Conservation (phyloP, 2,113 vertebrate species). For the Regulus satrapa region DNA sequence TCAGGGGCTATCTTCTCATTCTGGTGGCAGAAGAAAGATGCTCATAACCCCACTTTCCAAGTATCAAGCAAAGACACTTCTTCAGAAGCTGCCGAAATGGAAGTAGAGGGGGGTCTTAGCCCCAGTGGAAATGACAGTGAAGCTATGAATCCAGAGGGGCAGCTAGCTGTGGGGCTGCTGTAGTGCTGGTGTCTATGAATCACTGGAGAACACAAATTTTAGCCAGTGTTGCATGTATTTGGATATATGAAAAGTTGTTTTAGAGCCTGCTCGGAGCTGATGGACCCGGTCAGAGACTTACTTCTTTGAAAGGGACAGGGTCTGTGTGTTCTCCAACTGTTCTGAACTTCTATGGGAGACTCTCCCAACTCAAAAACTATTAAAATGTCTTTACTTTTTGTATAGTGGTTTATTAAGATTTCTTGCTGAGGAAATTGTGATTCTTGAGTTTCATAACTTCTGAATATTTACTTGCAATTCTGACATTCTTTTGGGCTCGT, state of each 20-base stretch:
- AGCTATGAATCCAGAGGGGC: not conserved
- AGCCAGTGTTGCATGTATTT: not conserved
- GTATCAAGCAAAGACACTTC: not conserved
- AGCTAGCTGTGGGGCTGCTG: not conserved
- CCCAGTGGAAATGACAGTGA: not conserved
- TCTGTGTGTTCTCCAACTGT: not conserved
- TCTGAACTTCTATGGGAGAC: not conserved
- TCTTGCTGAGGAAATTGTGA: not conserved
- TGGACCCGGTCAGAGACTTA: not conserved
- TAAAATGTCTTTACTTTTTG: not conserved
- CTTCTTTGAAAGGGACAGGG: not conserved
- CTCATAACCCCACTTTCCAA: not conserved
- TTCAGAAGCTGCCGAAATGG: not conserved
- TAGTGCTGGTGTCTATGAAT: not conserved
- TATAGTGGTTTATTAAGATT: not conserved
- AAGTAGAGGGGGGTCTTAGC: not conserved
- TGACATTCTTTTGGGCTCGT: not conserved
- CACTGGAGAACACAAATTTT: not conserved
- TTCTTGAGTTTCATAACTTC: not conserved
- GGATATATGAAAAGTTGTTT: not conserved
- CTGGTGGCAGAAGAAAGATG: not conserved
- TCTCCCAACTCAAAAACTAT: not conserved
- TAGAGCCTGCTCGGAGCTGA: not conserved
- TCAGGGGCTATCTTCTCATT: not conserved
- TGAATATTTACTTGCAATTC: not conserved